phyloP scores from a whole-genome alignment of 2,113 vertebrate species.

The Syngnathoides biaculeatus region DNA sequence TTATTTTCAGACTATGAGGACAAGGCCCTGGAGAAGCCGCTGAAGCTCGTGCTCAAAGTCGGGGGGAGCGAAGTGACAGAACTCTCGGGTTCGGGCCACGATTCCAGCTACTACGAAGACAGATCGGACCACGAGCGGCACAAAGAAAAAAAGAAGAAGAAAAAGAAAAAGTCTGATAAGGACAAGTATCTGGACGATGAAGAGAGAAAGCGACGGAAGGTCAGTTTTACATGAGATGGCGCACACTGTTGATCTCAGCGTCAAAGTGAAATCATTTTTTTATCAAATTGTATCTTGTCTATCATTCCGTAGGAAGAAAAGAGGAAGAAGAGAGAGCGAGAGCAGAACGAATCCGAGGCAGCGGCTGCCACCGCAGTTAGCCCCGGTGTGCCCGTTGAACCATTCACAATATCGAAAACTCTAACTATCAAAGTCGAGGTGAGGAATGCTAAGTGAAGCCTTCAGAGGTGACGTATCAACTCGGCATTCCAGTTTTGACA shows the following conservation, averaged over 20 bases:
- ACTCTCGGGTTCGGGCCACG: conserved; percentile 91
- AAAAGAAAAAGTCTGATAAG: conserved; percentile 95
- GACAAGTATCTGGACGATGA: conserved; percentile 90
- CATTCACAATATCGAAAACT: conserved; percentile 67
- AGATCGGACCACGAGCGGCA: conserved; percentile 92
- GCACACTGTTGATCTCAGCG: not conserved
- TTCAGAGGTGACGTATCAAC: not conserved
- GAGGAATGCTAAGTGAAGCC: conserved; percentile 3
- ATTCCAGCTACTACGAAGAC: conserved; percentile 95
- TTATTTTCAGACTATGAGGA: conserved; percentile 80
- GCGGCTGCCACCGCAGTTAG: conserved; percentile 16
- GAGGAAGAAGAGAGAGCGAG: conserved; percentile 91
- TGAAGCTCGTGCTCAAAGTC: conserved; percentile 96
- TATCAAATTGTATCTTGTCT: not conserved
- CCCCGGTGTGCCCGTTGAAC: conserved; percentile 67
- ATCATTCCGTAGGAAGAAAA: conserved; percentile 83
- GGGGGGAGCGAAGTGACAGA: conserved; percentile 95
- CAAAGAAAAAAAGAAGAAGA: conserved; percentile 96
- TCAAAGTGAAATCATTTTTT: not conserved
- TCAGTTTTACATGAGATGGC: conserved; percentile 35
- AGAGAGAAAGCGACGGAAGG: conserved; percentile 89
- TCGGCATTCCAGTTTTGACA: not conserved
- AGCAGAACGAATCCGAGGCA: conserved; percentile 83
- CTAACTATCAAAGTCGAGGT: conserved; percentile 65
- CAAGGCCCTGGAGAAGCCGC: conserved; percentile 88